phyloP scores from a whole-genome alignment of 2,888 invertebrate species.

The Nemoura dubitans region DNA sequence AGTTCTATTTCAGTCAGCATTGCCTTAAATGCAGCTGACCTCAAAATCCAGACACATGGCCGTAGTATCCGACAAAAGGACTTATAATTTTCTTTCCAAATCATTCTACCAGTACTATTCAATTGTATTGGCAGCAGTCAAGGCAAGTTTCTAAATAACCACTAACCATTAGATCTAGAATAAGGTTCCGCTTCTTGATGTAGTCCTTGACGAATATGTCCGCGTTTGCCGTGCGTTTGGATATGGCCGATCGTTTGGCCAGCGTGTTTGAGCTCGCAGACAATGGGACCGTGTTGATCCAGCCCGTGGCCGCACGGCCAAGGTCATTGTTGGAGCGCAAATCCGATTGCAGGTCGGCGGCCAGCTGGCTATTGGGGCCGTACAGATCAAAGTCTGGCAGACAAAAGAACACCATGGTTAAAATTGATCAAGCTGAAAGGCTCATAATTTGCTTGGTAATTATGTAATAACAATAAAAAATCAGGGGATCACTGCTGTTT shows the following conservation, averaged over 20 bases:
- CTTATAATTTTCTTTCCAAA: no score
- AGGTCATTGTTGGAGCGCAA: conserved; percentile 50
- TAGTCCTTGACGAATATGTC: conserved; percentile 94
- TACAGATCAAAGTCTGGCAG: conserved; percentile 59
- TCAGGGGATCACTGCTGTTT: no score
- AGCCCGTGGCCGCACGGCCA: conserved; percentile 65
- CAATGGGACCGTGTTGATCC: conserved; percentile 93
- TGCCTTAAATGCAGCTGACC: no score
- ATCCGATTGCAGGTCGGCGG: conserved; percentile 53
- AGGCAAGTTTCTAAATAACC: no score
- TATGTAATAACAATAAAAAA: no score
- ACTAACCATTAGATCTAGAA: conserved; percentile 86
- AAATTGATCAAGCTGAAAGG: no score
- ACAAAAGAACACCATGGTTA: conserved; percentile 17
- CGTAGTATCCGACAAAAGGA: no score
- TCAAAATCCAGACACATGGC: no score
- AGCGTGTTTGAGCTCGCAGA: conserved; percentile 73
- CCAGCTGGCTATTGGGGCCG: conserved; percentile 55
- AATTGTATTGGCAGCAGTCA: no score
- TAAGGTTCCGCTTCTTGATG: conserved; percentile 91
- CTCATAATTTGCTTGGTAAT: no score
- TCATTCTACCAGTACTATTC: no score
- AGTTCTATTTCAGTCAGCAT: no score
- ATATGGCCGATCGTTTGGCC: conserved; percentile 66
- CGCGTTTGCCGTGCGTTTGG: conserved; percentile 61